phyloP scores from a whole-genome alignment of 53 echinoderm and acorn worm species.

The Paracentrotus lividus region DNA sequence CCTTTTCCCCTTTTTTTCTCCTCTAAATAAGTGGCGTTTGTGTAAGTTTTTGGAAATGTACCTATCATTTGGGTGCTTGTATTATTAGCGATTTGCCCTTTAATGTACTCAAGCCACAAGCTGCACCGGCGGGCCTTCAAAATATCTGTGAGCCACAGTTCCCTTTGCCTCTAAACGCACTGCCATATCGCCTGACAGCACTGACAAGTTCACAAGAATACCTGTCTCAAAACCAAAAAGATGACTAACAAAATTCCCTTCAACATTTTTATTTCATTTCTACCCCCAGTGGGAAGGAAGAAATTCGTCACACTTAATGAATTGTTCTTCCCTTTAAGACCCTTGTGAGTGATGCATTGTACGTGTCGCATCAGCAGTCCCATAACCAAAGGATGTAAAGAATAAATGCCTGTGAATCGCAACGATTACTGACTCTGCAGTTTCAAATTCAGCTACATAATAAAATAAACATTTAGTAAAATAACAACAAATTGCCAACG shows the following conservation, averaged over 20 bases:
- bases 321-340: conserved; percentile 56
- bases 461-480: too few species aligned
- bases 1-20: too few species aligned
- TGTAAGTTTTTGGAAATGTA: too few species aligned
- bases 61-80: too few species aligned
- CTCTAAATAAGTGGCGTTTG: too few species aligned
- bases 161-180: not conserved
- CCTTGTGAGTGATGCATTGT: conserved; percentile 42
- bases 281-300: conserved; percentile 55
- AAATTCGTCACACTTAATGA: conserved; percentile 70
- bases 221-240: conserved; percentile 42
- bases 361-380: conserved; percentile 6
- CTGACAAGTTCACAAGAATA: not conserved
- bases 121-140: conserved; percentile 2
- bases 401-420: conserved; percentile 16
- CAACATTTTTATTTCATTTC: conserved; percentile 52
- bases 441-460: too few species aligned
- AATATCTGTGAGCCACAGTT: conserved; percentile 45
- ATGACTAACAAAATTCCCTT: conserved; percentile 67
- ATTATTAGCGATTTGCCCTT: not conserved
- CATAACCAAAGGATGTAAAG: conserved; percentile 39
- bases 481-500: too few species aligned
- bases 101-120: conserved; percentile 32
- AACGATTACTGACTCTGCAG: conserved; percentile 49
- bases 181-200: conserved; percentile 42